Evolutionary conservation across 2,113 vertebrate species (phyloP).

Genomic region (Mellivora capensis): DNA sequence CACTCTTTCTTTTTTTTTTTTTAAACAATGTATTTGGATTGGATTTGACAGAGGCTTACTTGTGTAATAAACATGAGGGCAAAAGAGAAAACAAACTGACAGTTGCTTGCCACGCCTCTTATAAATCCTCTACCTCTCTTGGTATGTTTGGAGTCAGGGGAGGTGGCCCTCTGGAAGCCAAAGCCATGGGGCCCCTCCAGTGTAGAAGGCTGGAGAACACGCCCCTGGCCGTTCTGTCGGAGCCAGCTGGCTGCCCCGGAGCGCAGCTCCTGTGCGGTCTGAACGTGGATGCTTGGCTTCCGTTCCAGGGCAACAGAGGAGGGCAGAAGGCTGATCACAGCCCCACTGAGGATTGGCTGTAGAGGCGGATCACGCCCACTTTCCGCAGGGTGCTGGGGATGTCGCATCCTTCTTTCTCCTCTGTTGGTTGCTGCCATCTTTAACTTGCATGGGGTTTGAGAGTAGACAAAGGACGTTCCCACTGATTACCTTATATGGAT

Average conservation of each 20-base stretch:
- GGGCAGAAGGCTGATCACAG: background rate
- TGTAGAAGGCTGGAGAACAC: background rate
- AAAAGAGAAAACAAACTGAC: background rate
- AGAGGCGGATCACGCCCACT: fast-evolving
- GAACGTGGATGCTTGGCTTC: background rate
- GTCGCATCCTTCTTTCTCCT: background rate
- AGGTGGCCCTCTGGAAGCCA: background rate
- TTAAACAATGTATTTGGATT: background rate
- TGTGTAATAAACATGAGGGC: background rate
- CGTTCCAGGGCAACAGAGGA: background rate
- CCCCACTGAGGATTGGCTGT: background rate
- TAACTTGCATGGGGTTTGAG: background rate
- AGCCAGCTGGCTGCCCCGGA: background rate
- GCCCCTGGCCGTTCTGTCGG: fast-evolving
- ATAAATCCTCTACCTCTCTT: background rate
- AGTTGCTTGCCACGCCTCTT: background rate
- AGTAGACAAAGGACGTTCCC: background rate
- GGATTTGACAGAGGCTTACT: background rate
- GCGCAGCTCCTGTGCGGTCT: background rate
- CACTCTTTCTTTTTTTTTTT: background rate
- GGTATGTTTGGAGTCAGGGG: background rate
- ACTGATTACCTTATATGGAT: background rate
- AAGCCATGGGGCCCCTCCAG: fast-evolving
- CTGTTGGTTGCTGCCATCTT: background rate
- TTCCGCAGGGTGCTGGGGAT: background rate